These are phyloP conservation scores for Knipowitschia caucasica DNA, from an alignment of 2,797 vertebrate genomes.

Conservation along the genomic window DNA sequence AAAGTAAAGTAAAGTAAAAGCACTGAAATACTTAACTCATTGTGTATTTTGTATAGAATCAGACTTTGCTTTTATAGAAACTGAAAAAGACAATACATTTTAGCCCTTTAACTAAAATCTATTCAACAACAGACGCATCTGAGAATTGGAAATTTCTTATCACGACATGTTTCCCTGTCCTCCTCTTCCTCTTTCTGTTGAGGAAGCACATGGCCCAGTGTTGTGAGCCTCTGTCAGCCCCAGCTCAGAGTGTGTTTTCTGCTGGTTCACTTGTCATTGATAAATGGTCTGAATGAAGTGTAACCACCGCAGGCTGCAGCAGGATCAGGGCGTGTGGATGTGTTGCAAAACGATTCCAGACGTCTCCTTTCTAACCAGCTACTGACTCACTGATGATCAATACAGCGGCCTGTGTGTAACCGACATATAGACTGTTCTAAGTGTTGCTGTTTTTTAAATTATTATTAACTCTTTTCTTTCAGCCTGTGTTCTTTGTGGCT, in stretches of 20 bases:
- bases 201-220: not conserved
- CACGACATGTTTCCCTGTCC: not conserved
- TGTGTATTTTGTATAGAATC: no score
- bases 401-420: no score
- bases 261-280: constrained; percentile 21
- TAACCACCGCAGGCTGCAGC: constrained; percentile 13
- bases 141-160: not conserved
- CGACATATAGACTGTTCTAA: no score
- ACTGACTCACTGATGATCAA: not conserved
- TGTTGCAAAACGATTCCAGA: no score
- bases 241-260: constrained; percentile 31
- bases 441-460: no score
- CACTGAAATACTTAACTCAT: no score
- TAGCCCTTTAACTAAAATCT: no score
- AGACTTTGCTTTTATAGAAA: not conserved
- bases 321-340: constrained; percentile 12
- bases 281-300: constrained; percentile 20
- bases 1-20: no score
- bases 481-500: no score
- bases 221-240: not conserved
- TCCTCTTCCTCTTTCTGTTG: not conserved
- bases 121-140: not conserved
- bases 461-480: no score
- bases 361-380: no score
- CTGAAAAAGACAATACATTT: not conserved